These are phyloP conservation scores for Prosopocoilus inquinatus DNA, from an alignment of 2,888 invertebrate genomes.

Conservation along the genomic window DNA sequence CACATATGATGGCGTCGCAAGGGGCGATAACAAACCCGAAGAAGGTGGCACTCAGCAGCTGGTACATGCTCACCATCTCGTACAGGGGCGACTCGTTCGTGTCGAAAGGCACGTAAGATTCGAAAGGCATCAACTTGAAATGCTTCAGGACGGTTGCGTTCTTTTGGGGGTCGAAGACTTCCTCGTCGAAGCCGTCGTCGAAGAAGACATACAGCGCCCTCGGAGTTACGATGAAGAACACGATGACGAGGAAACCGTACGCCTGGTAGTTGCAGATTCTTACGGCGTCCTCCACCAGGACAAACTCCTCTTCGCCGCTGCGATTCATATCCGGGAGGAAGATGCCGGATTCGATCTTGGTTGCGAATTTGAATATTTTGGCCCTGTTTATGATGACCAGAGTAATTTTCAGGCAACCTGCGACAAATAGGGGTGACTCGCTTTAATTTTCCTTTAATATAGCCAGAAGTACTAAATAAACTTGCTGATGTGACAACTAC, in stretches of 20 bases:
- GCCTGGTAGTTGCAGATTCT: conserved; percentile 13
- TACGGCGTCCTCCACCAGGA: conserved; percentile 13
- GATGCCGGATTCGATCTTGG: conserved; percentile 9
- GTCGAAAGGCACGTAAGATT: conserved; percentile 20
- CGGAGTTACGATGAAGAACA: conserved; percentile 13
- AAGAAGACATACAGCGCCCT: conserved; percentile 8
- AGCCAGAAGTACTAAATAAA: no score
- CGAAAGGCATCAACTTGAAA: conserved; percentile 15
- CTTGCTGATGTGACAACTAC: no score
- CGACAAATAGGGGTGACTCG: no score
- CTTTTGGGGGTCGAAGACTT: background rate
- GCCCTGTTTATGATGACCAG: no score
- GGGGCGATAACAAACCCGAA: conserved; percentile 19
- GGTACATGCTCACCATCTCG: conserved; percentile 15
- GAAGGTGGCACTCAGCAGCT: conserved; percentile 14
- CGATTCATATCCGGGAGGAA: conserved; percentile 17
- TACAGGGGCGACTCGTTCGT: conserved; percentile 16
- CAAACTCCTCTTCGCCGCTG: conserved; percentile 15
- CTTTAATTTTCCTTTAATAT: no score
- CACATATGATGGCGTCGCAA: conserved; percentile 21
- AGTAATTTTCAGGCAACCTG: no score
- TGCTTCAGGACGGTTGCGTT: conserved; percentile 4
- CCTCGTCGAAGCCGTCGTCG: conserved; percentile 5
- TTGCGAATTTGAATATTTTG: no score
- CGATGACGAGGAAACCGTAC: conserved; percentile 13